Conservation (phyloP, 2,113 vertebrate species). For the Sardina pilchardus region DNA sequence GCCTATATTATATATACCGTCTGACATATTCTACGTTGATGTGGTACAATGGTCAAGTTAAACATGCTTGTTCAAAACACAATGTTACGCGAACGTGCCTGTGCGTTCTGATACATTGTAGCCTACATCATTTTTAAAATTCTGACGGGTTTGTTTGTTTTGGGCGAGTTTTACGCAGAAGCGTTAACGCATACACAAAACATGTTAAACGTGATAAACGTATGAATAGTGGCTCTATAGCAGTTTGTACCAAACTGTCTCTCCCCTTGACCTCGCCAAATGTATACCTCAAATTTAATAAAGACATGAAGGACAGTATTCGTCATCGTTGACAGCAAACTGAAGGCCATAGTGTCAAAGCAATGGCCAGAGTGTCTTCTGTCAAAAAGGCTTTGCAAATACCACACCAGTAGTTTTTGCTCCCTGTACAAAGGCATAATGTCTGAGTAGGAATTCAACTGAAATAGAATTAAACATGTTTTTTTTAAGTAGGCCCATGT, state of each 20-base stretch:
- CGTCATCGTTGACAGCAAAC: constrained; percentile 33
- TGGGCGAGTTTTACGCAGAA: neutral
- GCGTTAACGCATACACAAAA: neutral
- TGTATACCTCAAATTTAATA: constrained; percentile 58
- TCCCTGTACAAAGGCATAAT: neutral
- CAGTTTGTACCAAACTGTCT: neutral
- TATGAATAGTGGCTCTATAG: neutral
- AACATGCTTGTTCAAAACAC: neutral
- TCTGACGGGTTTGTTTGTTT: neutral
- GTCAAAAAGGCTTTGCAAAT: neutral
- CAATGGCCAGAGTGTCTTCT: neutral
- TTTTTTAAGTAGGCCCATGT: neutral
- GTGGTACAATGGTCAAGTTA: neutral
- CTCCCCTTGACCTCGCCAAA: constrained; percentile 33
- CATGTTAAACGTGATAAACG: neutral
- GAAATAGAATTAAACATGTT: neutral
- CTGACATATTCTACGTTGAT: neutral
- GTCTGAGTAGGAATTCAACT: neutral
- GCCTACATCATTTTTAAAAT: neutral
- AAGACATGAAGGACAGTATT: constrained; percentile 55
- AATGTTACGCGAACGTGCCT: neutral
- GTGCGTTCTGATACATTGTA: neutral
- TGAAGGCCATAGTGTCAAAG: neutral
- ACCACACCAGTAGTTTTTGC: neutral
- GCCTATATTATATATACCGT: neutral